phyloP scores from a whole-genome alignment of 2,113 vertebrate species.

The Leucoraja erinaceus region DNA sequence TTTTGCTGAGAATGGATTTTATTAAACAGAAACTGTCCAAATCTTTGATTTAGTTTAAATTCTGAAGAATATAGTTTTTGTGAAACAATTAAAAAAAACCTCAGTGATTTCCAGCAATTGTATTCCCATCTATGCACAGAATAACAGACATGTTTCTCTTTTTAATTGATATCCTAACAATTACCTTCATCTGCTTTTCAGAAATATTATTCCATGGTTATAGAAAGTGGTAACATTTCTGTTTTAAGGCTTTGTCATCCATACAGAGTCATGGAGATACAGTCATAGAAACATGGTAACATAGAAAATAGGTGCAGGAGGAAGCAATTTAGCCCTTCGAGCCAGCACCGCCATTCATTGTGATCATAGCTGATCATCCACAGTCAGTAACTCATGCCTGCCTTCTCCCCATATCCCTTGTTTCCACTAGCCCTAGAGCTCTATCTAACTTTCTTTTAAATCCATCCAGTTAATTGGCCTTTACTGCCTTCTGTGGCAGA shows the following conservation, averaged over 20 bases:
- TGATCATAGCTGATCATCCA: too few relatives aligned
- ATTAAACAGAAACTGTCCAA: slow-evolving; percentile 11
- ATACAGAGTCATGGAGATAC: too few relatives aligned
- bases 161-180: background rate
- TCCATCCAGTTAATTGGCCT: too few relatives aligned
- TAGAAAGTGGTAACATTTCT: background rate
- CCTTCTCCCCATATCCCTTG: too few relatives aligned
- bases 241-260: background rate
- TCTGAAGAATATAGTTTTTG: background rate
- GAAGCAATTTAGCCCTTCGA: too few relatives aligned
- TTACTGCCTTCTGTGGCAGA: too few relatives aligned
- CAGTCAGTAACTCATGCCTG: too few relatives aligned
- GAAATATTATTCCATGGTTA: background rate
- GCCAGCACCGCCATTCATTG: too few relatives aligned
- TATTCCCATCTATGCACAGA: background rate
- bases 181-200: background rate
- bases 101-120: slow-evolving; percentile 16
- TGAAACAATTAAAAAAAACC: slow-evolving; percentile 29
- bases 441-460: too few relatives aligned
- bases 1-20: background rate
- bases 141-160: background rate
- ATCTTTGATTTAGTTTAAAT: background rate
- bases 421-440: too few relatives aligned
- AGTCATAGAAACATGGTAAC: too few relatives aligned
- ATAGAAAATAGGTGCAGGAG: too few relatives aligned